A percentile compares a stretch with the other conserved stretches of the same genome.
Conservation (phyloP, 2,113 vertebrate genomes). For the Bagarius yarrelli region DNA sequence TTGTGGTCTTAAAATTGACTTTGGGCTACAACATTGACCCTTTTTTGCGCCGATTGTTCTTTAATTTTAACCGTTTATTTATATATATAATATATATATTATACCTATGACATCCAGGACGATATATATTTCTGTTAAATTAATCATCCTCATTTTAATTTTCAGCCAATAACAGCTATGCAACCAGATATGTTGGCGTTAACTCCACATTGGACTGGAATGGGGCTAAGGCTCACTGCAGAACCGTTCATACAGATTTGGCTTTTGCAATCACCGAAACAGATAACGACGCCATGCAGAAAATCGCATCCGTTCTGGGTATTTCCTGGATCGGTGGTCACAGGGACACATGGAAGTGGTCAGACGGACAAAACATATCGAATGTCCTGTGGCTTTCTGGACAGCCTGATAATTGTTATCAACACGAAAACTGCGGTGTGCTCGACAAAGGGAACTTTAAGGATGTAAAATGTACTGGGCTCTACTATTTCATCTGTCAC, state of each 20-base stretch:
- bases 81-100: too few relatives aligned
- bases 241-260: constrained; percentile 25
- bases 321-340: constrained; percentile 10
- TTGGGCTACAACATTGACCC: too few relatives aligned
- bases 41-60: too few relatives aligned
- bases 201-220: neutral
- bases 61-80: neutral
- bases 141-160: neutral
- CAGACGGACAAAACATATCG: neutral
- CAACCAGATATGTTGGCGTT: neutral
- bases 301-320: neutral
- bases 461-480: neutral
- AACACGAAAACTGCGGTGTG: neutral
- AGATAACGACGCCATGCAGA: neutral
- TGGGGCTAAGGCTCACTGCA: constrained; percentile 27
- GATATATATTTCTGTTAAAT: neutral
- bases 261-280: neutral
- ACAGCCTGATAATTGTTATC: neutral
- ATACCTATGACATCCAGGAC: neutral
- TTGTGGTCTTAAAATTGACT: too few relatives aligned
- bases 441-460: neutral
- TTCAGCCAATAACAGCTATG: neutral
- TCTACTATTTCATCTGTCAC: constrained; percentile 11
- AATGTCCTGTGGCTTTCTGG: constrained; percentile 8
- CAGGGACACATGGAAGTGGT: constrained; percentile 8